Conservation (phyloP, 2,888 invertebrate species). For the Chloroclysta siterata region DNA sequence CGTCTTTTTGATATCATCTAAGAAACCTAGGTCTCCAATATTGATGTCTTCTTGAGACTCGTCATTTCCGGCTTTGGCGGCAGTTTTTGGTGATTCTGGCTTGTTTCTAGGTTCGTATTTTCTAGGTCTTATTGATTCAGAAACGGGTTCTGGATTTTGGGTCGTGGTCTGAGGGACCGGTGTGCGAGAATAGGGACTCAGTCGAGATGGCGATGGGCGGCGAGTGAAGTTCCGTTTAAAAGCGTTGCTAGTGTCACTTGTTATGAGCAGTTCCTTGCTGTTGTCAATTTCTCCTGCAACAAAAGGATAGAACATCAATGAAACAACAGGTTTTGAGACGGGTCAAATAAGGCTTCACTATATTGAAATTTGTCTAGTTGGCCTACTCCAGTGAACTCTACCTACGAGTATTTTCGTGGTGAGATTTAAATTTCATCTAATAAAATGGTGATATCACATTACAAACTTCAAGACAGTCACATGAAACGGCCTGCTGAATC, state of each 20-base stretch:
- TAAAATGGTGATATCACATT: no score
- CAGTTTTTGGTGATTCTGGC: slow-evolving; percentile 29
- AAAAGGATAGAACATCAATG: not conserved
- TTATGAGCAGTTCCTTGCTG: slow-evolving; percentile 86
- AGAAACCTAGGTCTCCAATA: slow-evolving; percentile 61
- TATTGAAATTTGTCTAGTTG: no score
- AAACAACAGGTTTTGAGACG: no score
- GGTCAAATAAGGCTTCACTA: no score
- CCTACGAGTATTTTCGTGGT: no score
- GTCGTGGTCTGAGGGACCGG: slow-evolving; percentile 21
- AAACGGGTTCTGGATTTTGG: slow-evolving; percentile 14
- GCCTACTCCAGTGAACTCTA: no score
- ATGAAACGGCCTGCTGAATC: no score
- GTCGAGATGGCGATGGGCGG: slow-evolving; percentile 65
- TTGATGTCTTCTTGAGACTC: slow-evolving; percentile 58
- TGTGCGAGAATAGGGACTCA: slow-evolving; percentile 61
- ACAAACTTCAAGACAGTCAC: no score
- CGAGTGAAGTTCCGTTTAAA: slow-evolving; percentile 70
- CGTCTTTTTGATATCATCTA: slow-evolving; percentile 57
- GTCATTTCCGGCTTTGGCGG: slow-evolving; percentile 33
- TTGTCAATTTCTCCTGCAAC: slow-evolving; percentile 82
- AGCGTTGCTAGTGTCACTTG: slow-evolving; percentile 80
- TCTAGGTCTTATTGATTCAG: slow-evolving; percentile 21
- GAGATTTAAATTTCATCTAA: no score
- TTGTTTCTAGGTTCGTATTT: slow-evolving; percentile 27